Evolutionary conservation across 2,797 vertebrate genomes (phyloP).

Genomic region (Stomatorhinus walkeri): DNA sequence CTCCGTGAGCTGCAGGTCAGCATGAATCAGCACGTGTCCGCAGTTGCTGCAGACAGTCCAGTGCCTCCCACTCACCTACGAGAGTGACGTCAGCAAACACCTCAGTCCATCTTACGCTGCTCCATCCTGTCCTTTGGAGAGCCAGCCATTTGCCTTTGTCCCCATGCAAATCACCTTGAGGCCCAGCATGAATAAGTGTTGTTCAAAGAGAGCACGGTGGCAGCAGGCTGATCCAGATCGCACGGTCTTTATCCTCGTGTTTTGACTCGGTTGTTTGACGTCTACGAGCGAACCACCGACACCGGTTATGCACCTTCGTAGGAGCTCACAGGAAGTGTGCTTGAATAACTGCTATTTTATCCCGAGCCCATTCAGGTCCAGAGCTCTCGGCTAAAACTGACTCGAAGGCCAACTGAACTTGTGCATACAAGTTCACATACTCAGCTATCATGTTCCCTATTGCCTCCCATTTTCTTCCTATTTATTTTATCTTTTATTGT

Average conservation of each 20-base stretch:
- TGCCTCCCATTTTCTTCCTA: background rate
- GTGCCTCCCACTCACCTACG: background rate
- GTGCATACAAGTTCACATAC: background rate
- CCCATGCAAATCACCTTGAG: constrained; percentile 15
- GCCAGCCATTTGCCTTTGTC: background rate
- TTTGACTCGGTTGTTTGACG: background rate
- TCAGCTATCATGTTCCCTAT: background rate
- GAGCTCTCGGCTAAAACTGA: background rate
- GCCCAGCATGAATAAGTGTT: background rate
- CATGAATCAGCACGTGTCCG: background rate
- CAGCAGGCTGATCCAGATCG: background rate
- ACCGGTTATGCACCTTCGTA: background rate
- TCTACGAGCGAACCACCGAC: background rate
- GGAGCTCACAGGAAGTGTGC: background rate
- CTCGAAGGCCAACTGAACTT: background rate
- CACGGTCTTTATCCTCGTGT: background rate
- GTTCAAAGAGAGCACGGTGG: background rate
- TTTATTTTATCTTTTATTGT: background rate
- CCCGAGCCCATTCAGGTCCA: background rate
- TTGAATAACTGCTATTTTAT: background rate
- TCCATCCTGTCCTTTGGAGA: background rate
- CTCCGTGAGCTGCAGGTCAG: background rate
- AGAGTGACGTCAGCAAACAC: background rate
- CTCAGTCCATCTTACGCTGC: background rate
- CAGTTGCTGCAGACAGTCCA: background rate